Evolutionary conservation across 2,888 invertebrate genomes (phyloP).

Genomic region (Trypoxylon attenuatum): DNA sequence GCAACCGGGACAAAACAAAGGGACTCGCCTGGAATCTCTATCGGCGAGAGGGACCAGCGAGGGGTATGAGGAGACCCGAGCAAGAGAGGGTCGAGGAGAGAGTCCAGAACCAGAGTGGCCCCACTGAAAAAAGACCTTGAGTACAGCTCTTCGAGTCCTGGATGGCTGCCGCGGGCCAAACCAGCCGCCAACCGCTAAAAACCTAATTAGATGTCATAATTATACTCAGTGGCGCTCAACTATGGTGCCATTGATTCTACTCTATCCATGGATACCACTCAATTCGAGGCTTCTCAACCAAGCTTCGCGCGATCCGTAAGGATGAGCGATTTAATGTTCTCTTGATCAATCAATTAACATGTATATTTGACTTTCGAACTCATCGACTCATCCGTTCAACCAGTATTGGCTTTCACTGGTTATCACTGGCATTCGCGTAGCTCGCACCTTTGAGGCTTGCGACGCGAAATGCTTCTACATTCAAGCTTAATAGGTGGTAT

Average conservation of each 20-base stretch:
- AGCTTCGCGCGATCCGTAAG: too few species aligned
- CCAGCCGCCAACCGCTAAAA: slow-evolving; percentile 69
- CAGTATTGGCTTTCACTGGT: neutral
- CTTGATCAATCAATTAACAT: too few species aligned
- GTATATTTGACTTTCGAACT: too few species aligned
- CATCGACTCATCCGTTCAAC: too few species aligned
- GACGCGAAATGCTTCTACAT: slow-evolving; percentile 26
- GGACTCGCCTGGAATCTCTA: slow-evolving; percentile 60
- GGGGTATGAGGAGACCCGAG: slow-evolving; percentile 8
- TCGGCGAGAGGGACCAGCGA: slow-evolving; percentile 42
- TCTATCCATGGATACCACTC: neutral
- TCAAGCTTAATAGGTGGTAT: slow-evolving; percentile 44
- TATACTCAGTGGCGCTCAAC: slow-evolving; percentile 69
- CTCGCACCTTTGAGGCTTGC: neutral
- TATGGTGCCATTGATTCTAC: neutral
- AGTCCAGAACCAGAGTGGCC: slow-evolving; percentile 51
- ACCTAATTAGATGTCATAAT: slow-evolving; percentile 74
- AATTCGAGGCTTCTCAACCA: too few species aligned
- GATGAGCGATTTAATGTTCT: too few species aligned
- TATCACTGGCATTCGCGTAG: slow-evolving; percentile 1
- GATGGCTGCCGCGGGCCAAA: slow-evolving; percentile 58
- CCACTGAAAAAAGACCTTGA: slow-evolving; percentile 61
- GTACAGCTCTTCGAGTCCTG: slow-evolving; percentile 51
- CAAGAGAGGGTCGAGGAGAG: slow-evolving; percentile 16
- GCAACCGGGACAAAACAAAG: slow-evolving; percentile 61